These are phyloP conservation scores for Smutsia temminckii DNA, from an alignment of 2,797 vertebrate species.

Conservation along the genomic window DNA sequence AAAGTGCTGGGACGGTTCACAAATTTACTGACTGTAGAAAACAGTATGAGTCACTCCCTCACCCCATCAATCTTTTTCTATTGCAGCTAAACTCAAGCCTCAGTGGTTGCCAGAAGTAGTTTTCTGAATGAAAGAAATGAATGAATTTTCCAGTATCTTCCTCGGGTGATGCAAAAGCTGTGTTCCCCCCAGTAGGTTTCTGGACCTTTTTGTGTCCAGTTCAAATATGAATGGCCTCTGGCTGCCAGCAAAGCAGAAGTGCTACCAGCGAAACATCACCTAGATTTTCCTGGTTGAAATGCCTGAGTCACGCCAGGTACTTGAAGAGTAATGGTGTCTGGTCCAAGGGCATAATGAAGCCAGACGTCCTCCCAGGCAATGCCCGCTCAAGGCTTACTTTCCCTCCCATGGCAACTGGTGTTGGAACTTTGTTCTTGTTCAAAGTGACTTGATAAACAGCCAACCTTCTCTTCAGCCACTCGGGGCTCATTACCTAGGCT, in stretches of 20 bases:
- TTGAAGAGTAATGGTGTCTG: accelerated
- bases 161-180: slow-evolving; percentile 12
- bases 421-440: background rate
- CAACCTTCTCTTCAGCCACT: background rate
- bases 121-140: background rate
- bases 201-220: slow-evolving; percentile 6
- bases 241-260: background rate
- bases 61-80: background rate
- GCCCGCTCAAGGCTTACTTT: too few species aligned
- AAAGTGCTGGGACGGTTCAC: accelerated
- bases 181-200: slow-evolving; percentile 3
- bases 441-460: background rate
- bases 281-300: background rate
- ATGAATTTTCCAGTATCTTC: background rate
- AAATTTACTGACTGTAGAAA: background rate
- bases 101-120: background rate
- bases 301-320: accelerated
- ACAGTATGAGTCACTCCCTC: accelerated
- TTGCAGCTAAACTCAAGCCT: background rate
- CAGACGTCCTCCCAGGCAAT: accelerated
- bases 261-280: background rate
- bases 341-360: accelerated
- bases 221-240: background rate
- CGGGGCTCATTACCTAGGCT: background rate
- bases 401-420: accelerated